Conservation (phyloP, 2,113 vertebrate species). For the Dipodomys merriami region DNA sequence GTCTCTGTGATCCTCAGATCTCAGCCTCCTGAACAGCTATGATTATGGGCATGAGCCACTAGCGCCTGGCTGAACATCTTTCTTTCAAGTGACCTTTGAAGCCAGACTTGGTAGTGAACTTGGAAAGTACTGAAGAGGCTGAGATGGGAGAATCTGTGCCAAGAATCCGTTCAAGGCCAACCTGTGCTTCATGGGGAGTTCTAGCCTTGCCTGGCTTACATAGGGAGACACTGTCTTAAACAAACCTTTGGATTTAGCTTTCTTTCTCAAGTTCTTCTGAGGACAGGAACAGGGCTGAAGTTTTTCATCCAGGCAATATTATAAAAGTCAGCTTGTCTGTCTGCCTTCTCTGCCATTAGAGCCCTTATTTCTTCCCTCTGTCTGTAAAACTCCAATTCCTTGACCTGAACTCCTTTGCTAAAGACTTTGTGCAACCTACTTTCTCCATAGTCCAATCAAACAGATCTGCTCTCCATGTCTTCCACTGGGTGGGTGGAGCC, state of each 20-base stretch:
- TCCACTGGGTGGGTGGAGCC: fast-evolving
- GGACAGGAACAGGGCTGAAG: too few relatives aligned
- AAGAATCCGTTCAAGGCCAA: not conserved
- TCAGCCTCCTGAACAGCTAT: too few relatives aligned
- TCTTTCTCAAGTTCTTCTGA: not conserved
- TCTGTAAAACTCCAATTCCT: not conserved
- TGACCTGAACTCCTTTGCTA: not conserved
- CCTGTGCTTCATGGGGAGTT: not conserved
- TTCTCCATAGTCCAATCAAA: not conserved
- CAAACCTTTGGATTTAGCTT: not conserved
- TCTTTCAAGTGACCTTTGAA: not conserved
- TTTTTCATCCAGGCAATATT: not conserved
- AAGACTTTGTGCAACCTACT: not conserved
- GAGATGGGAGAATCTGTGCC: not conserved
- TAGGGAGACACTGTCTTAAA: not conserved
- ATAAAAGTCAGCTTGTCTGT: not conserved
- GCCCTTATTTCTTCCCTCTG: not conserved
- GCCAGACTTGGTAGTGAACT: not conserved
- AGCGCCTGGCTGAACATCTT: not conserved
- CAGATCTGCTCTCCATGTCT: not conserved
- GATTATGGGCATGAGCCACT: too few relatives aligned
- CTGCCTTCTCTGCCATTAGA: not conserved
- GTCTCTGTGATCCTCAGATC: too few relatives aligned
- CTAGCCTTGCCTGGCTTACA: not conserved
- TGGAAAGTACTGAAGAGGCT: not conserved